phyloP scores from a whole-genome alignment of 2,113 vertebrate species.

The Passer montanus region DNA sequence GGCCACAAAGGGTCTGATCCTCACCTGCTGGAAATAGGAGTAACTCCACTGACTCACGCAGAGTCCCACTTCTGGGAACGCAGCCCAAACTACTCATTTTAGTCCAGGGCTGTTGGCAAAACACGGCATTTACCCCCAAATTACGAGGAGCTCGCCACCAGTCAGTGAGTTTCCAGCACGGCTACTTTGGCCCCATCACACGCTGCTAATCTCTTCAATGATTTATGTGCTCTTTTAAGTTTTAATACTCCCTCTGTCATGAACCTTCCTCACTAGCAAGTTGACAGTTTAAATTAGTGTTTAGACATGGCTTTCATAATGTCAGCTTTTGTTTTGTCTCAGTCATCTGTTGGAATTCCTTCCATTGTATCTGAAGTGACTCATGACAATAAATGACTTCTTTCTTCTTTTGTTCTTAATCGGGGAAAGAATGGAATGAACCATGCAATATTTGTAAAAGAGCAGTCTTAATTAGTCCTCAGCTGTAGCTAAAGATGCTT shows the following conservation, averaged over 20 bases:
- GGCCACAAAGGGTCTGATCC: background rate
- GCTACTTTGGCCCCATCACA: conserved; percentile 66
- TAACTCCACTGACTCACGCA: background rate
- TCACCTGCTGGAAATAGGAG: conserved; percentile 27
- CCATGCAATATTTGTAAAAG: conserved; percentile 71
- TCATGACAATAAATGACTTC: conserved; percentile 78
- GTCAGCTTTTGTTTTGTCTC: conserved; percentile 82
- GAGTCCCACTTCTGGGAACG: conserved; percentile 5
- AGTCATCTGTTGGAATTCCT: conserved; percentile 77
- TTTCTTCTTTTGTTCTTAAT: conserved; percentile 79
- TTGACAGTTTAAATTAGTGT: conserved; percentile 82
- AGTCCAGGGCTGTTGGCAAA: conserved; percentile 26
- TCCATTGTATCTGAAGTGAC: conserved; percentile 79
- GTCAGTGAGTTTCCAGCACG: background rate
- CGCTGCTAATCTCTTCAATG: conserved; percentile 73
- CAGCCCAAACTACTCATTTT: background rate
- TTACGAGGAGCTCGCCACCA: conserved; percentile 4
- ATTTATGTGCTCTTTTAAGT: conserved; percentile 80
- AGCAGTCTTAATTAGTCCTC: conserved; percentile 77
- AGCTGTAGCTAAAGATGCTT: conserved; percentile 70
- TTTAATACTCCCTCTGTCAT: conserved; percentile 77
- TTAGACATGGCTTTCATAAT: conserved; percentile 80
- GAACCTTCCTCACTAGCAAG: conserved; percentile 73
- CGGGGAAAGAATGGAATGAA: conserved; percentile 74
- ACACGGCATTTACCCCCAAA: conserved; percentile 45